A percentile compares a stretch with the other conserved stretches of the same genome.
phyloP scores from a whole-genome alignment of 2,113 vertebrate genomes.

The Emberiza fucata region DNA sequence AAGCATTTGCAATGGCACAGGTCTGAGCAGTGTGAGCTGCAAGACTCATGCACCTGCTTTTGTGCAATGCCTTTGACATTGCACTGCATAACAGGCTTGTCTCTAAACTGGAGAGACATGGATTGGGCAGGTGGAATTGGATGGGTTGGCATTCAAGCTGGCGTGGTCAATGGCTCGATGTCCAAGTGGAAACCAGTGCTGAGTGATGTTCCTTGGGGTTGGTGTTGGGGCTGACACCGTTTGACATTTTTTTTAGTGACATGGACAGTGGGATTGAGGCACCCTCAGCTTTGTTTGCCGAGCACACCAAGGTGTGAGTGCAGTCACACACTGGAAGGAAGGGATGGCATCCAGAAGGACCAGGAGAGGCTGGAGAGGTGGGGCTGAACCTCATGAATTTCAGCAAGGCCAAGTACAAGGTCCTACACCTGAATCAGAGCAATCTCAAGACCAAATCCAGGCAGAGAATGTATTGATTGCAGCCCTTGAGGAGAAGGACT shows the following conservation, averaged over 20 bases:
- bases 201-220: background rate
- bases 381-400: background rate
- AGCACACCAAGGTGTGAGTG: background rate
- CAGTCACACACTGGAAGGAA: background rate
- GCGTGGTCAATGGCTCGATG: accelerated
- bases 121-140: background rate
- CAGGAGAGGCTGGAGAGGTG: background rate
- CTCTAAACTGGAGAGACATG: background rate
- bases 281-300: background rate
- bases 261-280: background rate
- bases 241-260: background rate
- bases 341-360: background rate
- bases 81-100: background rate
- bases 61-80: background rate
- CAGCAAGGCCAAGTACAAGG: background rate
- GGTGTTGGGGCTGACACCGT: background rate
- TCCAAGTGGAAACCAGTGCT: background rate
- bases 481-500: background rate
- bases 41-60: background rate
- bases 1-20: background rate
- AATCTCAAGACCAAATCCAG: background rate
- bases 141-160: background rate
- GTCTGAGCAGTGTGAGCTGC: background rate
- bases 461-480: background rate
- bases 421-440: background rate